Percentiles rank a stretch among this genome's conserved stretches.
These are phyloP conservation scores for Hapalemur alaotrensis DNA, from an alignment of 2,797 vertebrate species.

Conservation along the genomic window DNA sequence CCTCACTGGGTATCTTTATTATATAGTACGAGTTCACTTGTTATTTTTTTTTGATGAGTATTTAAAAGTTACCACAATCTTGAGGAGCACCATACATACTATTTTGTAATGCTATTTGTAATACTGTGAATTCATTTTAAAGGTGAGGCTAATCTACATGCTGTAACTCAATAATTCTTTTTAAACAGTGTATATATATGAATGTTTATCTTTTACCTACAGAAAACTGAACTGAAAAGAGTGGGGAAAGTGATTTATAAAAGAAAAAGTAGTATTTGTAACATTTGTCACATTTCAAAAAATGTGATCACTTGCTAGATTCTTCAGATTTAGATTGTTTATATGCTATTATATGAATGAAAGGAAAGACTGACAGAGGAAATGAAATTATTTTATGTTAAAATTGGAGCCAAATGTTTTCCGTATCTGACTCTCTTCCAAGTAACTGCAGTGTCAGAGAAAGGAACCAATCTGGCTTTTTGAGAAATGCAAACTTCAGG, in stretches of 20 bases:
- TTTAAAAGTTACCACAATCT: background rate
- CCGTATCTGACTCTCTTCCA: background rate
- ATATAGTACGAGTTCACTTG: background rate
- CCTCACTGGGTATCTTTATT: background rate
- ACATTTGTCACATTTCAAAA: slow-evolving; percentile 28
- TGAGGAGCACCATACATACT: background rate
- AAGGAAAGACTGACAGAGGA: background rate
- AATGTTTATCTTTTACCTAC: background rate
- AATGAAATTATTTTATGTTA: slow-evolving; percentile 19
- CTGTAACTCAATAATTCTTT: background rate
- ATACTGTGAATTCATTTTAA: slow-evolving; percentile 25
- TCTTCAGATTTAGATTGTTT: slow-evolving; percentile 29
- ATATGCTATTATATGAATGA: background rate
- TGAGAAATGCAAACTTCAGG: background rate
- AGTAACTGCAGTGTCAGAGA: background rate
- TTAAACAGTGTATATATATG: background rate
- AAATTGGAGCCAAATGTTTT: background rate
- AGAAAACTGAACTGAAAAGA: slow-evolving; percentile 26
- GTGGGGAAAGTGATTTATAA: background rate
- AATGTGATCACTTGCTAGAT: background rate
- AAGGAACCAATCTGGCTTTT: background rate
- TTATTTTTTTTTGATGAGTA: background rate
- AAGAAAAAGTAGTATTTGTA: background rate
- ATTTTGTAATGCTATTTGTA: background rate
- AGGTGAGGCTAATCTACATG: background rate